Evolutionary conservation across 2,888 invertebrate genomes (phyloP), one percentile per base, ranked within the genome.

Genomic region (Drosophila nr. fundita): DNA sequence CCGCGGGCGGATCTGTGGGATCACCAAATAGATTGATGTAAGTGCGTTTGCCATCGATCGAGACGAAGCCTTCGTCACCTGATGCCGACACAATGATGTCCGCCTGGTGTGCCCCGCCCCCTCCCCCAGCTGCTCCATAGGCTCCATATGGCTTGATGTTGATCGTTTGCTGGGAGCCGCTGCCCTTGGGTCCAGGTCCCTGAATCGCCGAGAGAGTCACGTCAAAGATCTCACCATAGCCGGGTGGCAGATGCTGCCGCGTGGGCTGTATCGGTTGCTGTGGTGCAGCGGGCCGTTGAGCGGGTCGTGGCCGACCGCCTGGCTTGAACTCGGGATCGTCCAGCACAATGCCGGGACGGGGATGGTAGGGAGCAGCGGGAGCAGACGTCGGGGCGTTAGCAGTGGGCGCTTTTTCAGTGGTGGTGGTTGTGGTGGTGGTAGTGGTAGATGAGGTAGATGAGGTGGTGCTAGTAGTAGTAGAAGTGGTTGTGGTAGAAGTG

Each of bases 1-100:
- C 61, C 86, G 92, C 80, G 36, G 93, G 93, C 62, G 91, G 83
- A 89, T 93, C 93, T 82, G 93, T 93, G 78, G 93, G 91, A 86
- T 95, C 96, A 73, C 96, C 97, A 91, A 97, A 97, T 49, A 98
- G 94, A 93, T 97, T 97, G 82, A 98, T 94, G 91, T 98, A 97
- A 0, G 97, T 98, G 86, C 97, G 94, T 93, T 98, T 97, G 42
- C 98, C 98, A 91, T 98, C 98, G 68, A 98, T 98, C 30, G 97
- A 98, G 21, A 98, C 98, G 93, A 97, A 98, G 32, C 97, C 97
- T 89, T 97, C 96, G 54, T 96, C 96, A 24, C 96, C 96, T 8
- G 96, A 95, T 4, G 97, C 95, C 0, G 97, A 96, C 4, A 97
- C 95, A 61, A 98, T 97, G 55, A 97, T 96, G 87, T 97, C 97